Conservation (phyloP, 2,888 invertebrate species). For the Pharmacophagus antenor region DNA sequence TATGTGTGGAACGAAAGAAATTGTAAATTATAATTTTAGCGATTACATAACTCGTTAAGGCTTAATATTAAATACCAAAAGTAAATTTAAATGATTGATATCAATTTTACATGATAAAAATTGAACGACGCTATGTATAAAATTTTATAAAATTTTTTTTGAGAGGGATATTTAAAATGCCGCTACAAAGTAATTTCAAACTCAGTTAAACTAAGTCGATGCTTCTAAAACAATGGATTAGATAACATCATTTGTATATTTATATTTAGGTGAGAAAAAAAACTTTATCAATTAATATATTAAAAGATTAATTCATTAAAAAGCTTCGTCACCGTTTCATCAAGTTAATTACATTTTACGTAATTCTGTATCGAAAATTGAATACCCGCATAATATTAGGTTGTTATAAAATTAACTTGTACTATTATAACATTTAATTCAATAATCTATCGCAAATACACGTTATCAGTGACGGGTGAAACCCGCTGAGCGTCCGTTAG, state of each 20-base stretch:
- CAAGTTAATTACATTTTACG: neutral
- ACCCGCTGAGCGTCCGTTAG: slow-evolving; percentile 46
- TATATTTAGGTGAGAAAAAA: too few relatives aligned
- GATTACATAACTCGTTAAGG: neutral
- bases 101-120: neutral
- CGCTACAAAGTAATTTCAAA: neutral
- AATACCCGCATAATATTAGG: neutral
- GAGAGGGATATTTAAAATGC: neutral
- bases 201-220: neutral
- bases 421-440: slow-evolving; percentile 16
- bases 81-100: slow-evolving; percentile 25
- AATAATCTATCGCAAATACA: slow-evolving; percentile 32
- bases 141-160: neutral
- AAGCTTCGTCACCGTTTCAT: too few relatives aligned
- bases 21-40: neutral
- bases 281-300: too few relatives aligned
- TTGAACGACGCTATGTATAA: neutral
- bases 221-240: too few relatives aligned
- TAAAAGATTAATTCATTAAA: too few relatives aligned
- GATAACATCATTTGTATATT: too few relatives aligned
- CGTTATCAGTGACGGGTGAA: slow-evolving; percentile 49
- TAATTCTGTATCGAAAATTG: neutral
- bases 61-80: slow-evolving; percentile 3
- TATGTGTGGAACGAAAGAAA: neutral
- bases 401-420: slow-evolving; percentile 2